Conservation (phyloP, 1,140 invertebrate species). For the Dendrolimus kikuchii region DNA sequence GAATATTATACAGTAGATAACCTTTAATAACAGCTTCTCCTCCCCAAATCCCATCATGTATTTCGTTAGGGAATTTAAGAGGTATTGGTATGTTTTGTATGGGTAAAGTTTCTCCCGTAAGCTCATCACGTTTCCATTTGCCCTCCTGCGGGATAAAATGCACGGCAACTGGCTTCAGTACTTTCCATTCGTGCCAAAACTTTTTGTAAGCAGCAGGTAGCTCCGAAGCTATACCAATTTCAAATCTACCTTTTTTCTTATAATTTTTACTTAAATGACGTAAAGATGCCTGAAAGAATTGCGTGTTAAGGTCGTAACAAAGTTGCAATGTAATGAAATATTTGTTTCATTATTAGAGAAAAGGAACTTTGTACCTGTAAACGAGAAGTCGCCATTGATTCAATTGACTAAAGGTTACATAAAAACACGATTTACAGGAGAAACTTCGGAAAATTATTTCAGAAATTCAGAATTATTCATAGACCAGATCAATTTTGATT, state of each 20-base stretch:
- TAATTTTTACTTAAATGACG: slow-evolving; percentile 56
- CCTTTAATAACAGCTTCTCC: slow-evolving; percentile 93
- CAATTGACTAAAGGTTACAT: slow-evolving; percentile 14
- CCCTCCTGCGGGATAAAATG: slow-evolving; percentile 87
- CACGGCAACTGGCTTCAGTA: slow-evolving; percentile 82
- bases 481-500: slow-evolving; percentile 4
- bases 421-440: slow-evolving; percentile 7
- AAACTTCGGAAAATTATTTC: neutral
- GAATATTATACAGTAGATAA: slow-evolving; percentile 10
- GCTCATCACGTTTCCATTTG: slow-evolving; percentile 81
- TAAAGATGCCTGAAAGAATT: slow-evolving; percentile 46
- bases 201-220: slow-evolving; percentile 91
- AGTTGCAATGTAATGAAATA: slow-evolving; percentile 31
- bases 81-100: slow-evolving; percentile 87
- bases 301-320: slow-evolving; percentile 20
- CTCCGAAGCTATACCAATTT: slow-evolving; percentile 74
- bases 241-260: slow-evolving; percentile 71
- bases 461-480: neutral
- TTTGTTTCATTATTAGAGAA: slow-evolving; percentile 6
- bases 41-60: slow-evolving; percentile 93
- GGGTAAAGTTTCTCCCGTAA: slow-evolving; percentile 79
- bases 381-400: slow-evolving; percentile 60
- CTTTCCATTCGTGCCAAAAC: slow-evolving; percentile 90
- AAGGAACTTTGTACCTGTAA: slow-evolving; percentile 38
- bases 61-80: slow-evolving; percentile 84